Percentiles rank a stretch among this genome's conserved stretches.
phyloP scores from a whole-genome alignment of 1,140 invertebrate species.

The Piezodorus guildinii region DNA sequence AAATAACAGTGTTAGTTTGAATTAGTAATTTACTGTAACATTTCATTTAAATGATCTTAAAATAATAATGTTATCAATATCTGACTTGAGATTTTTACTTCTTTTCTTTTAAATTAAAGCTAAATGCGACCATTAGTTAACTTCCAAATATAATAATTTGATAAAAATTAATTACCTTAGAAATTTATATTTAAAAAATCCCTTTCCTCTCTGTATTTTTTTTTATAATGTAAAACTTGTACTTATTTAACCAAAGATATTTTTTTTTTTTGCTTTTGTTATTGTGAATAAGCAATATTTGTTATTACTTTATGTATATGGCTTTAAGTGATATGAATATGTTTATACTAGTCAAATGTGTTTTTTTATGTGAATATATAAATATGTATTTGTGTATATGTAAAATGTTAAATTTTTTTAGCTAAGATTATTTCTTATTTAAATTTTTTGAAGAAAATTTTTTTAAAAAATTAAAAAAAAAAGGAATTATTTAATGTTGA shows the following conservation, averaged over 20 bases:
- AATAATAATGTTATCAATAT: no score
- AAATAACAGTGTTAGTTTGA: no score
- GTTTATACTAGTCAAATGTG: constrained; percentile 12
- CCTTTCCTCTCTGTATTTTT: no score
- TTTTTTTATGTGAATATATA: constrained; percentile 9
- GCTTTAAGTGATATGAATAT: constrained; percentile 14
- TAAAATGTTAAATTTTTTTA: neutral
- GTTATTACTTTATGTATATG: constrained; percentile 1
- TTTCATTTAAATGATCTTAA: no score
- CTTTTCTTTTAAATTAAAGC: neutral
- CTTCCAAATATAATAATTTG: neutral
- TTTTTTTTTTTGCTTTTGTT: neutral
- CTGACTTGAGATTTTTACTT: no score
- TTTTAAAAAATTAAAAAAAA: constrained; percentile 1
- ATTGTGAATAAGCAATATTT: neutral
- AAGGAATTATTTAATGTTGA: neutral
- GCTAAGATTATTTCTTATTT: neutral
- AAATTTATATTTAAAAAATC: no score
- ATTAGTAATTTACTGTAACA: no score
- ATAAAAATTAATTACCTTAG: no score
- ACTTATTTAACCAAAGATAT: constrained; percentile 5
- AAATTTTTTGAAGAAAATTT: neutral
- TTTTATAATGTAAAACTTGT: neutral
- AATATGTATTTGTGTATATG: constrained; percentile 5
- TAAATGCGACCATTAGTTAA: constrained; percentile 1